Conservation (phyloP, 2,113 vertebrate species). For the Salvelinus sp. region DNA sequence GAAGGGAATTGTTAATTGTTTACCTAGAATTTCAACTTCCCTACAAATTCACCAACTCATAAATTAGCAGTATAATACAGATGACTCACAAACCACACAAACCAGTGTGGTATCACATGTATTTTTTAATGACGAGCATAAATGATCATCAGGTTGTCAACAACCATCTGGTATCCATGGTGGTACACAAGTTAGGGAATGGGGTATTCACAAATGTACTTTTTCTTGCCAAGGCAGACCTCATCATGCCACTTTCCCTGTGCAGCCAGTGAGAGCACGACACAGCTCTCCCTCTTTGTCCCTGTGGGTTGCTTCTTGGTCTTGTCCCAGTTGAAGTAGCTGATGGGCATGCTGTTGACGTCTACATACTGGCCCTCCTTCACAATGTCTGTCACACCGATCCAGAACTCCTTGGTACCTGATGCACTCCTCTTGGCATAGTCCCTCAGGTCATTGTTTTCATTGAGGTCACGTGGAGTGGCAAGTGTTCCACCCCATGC, state of each 20-base stretch:
- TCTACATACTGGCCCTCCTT: conserved; percentile 93
- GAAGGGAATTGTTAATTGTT: background rate
- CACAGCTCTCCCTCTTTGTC: conserved; percentile 90
- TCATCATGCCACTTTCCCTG: conserved; percentile 94
- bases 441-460: conserved; percentile 83
- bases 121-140: conserved; percentile 34
- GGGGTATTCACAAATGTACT: conserved; percentile 92
- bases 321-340: conserved; percentile 89
- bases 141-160: conserved; percentile 21
- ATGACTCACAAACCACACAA: background rate
- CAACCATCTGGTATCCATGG: conserved; percentile 6
- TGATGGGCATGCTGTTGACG: conserved; percentile 83
- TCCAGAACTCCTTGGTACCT: conserved; percentile 84
- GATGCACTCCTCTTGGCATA: conserved; percentile 84
- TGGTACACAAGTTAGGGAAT: conserved; percentile 59
- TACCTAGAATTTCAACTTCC: background rate
- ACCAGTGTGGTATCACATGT: background rate
- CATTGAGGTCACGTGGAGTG: conserved; percentile 80
- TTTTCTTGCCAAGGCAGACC: conserved; percentile 86
- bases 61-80: background rate
- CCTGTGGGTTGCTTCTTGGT: conserved; percentile 86
- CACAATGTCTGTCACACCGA: conserved; percentile 90
- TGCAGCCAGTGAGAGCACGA: conserved; percentile 79
- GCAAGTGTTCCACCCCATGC: conserved; percentile 90
- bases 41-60: background rate